Evolutionary conservation across 2,797 vertebrate species (phyloP).

Genomic region (Chrysocyon brachyurus): DNA sequence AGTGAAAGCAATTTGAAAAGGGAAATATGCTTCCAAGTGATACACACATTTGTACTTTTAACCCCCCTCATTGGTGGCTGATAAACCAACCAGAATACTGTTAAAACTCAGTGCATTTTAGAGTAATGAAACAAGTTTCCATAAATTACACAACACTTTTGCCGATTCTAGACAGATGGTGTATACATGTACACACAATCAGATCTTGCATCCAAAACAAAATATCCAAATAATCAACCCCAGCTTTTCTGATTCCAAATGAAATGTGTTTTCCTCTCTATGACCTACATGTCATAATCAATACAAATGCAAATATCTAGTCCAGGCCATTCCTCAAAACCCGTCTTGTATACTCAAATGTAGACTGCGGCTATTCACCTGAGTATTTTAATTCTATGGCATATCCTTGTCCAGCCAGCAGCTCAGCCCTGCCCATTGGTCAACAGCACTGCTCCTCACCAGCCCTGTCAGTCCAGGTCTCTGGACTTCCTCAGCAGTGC

Average conservation of each 20-base stretch:
- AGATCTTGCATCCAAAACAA: not conserved
- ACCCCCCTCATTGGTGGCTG: not conserved
- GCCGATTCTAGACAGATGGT: not conserved
- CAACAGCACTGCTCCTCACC: not conserved
- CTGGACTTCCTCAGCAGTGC: not conserved
- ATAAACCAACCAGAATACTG: not conserved
- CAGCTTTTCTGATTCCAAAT: not conserved
- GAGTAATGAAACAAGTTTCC: not conserved
- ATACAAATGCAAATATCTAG: not conserved
- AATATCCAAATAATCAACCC: not conserved
- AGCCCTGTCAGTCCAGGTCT: not conserved
- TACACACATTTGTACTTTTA: not conserved
- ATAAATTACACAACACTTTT: not conserved
- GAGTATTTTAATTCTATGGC: not conserved
- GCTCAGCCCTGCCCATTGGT: not conserved
- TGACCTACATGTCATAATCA: not conserved
- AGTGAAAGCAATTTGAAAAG: not conserved
- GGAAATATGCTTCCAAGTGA: not conserved
- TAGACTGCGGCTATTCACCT: not conserved
- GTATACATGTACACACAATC: not conserved
- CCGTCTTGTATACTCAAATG: not conserved
- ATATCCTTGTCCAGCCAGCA: not conserved
- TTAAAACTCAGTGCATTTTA: not conserved
- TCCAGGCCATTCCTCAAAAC: not conserved
- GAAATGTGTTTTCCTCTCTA: not conserved